phyloP scores from a whole-genome alignment of 2,113 vertebrate genomes.

The Manacus vitellinus region DNA sequence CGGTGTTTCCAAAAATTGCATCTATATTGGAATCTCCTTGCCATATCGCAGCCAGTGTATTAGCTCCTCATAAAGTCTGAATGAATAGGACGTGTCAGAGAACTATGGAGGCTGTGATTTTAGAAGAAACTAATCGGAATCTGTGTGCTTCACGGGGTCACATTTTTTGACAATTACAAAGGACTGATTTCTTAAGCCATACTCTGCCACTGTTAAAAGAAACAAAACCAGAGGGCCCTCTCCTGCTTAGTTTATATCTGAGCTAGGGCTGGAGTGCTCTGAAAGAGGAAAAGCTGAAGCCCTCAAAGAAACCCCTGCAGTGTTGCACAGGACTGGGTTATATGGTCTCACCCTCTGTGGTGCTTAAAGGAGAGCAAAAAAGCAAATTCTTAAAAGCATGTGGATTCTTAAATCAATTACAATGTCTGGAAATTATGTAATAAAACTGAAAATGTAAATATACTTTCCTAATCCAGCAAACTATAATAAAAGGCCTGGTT shows the following conservation, averaged over 20 bases:
- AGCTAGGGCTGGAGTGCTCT: not conserved
- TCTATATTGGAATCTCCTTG: not conserved
- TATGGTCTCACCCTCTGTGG: not conserved
- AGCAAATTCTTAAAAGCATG: not conserved
- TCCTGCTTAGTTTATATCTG: not conserved
- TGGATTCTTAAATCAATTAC: not conserved
- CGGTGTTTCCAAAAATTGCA: not conserved
- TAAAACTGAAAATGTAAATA: not conserved
- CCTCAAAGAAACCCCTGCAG: not conserved
- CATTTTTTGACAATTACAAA: not conserved
- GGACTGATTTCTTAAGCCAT: not conserved
- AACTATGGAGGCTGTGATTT: not conserved
- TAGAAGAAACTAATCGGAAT: not conserved
- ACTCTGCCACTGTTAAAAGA: not conserved
- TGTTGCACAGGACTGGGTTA: not conserved
- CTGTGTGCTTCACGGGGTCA: not conserved
- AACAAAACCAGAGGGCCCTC: not conserved
- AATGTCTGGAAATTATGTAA: not conserved
- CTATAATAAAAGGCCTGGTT: not conserved
- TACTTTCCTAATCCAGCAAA: not conserved
- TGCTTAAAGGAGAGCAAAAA: not conserved
- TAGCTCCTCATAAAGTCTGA: not conserved
- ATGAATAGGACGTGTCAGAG: not conserved
- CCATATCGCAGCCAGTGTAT: not conserved
- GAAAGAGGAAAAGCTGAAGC: not conserved